Evolutionary conservation across 1,140 invertebrate genomes (phyloP).

Genomic region (Lineus longissimus): DNA sequence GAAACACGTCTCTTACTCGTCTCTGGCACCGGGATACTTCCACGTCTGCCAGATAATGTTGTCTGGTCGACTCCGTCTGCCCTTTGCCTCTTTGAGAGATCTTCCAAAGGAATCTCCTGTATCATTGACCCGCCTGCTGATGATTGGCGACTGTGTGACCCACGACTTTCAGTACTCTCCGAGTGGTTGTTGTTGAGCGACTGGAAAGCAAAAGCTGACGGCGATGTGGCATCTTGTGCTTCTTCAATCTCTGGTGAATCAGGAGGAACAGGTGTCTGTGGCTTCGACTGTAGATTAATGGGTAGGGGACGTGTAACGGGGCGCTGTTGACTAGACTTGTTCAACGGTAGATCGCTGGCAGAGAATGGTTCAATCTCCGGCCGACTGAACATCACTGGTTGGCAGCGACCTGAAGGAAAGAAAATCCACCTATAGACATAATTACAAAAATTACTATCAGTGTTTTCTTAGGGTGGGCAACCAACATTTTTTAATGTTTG

Average conservation of each 20-base stretch:
- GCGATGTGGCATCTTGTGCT: constrained; percentile 55
- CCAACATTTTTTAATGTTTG: too few species aligned
- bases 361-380: too few species aligned
- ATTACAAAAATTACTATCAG: too few species aligned
- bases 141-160: not conserved
- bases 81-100: constrained; percentile 57
- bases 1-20: not conserved
- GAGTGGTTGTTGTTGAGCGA: constrained; percentile 53
- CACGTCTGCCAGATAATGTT: not conserved
- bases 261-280: not conserved
- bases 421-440: not conserved
- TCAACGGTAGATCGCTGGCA: too few species aligned
- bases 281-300: too few species aligned
- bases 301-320: too few species aligned
- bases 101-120: constrained; percentile 76
- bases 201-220: constrained; percentile 69
- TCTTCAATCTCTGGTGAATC: constrained; percentile 20
- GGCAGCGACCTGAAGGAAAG: constrained; percentile 32
- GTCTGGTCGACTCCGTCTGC: not conserved
- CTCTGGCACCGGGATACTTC: not conserved
- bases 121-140: not conserved
- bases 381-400: constrained; percentile 16
- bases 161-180: constrained; percentile 49
- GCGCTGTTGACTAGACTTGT: too few species aligned
- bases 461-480: too few species aligned